These are phyloP conservation scores for Tenualosa thibaudeaui DNA, from an alignment of 2,797 vertebrate species.

Conservation along the genomic window DNA sequence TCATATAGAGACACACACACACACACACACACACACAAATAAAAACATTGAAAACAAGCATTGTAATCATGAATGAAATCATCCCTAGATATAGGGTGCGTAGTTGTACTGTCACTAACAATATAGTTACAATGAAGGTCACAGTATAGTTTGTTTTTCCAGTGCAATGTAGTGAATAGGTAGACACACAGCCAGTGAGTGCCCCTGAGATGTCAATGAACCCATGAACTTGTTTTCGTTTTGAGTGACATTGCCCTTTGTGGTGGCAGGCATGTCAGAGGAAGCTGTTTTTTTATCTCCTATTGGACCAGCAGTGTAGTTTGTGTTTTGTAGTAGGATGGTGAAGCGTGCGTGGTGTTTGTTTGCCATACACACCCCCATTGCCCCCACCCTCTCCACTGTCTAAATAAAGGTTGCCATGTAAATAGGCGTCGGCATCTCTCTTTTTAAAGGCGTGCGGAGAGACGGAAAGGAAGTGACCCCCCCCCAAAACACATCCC, in stretches of 20 bases:
- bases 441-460: slow-evolving; percentile 30
- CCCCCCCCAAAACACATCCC: background rate
- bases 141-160: too few relatives aligned
- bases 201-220: background rate
- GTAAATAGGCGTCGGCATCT: slow-evolving; percentile 44
- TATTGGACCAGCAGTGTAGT: background rate
- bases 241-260: background rate
- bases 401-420: slow-evolving; percentile 44
- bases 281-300: background rate
- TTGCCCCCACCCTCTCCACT: background rate
- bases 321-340: background rate
- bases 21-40: too few relatives aligned
- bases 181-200: background rate
- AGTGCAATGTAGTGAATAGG: too few relatives aligned
- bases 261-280: background rate
- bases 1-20: too few relatives aligned
- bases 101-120: too few relatives aligned
- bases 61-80: too few relatives aligned
- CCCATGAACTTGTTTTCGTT: background rate
- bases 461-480: slow-evolving; percentile 30
- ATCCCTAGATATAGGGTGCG: too few relatives aligned
- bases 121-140: too few relatives aligned
- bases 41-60: too few relatives aligned
- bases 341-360: background rate
- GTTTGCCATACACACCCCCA: background rate